Evolutionary conservation across 1,140 invertebrate genomes (phyloP).

Genomic region (Cecropterus lyciades): DNA sequence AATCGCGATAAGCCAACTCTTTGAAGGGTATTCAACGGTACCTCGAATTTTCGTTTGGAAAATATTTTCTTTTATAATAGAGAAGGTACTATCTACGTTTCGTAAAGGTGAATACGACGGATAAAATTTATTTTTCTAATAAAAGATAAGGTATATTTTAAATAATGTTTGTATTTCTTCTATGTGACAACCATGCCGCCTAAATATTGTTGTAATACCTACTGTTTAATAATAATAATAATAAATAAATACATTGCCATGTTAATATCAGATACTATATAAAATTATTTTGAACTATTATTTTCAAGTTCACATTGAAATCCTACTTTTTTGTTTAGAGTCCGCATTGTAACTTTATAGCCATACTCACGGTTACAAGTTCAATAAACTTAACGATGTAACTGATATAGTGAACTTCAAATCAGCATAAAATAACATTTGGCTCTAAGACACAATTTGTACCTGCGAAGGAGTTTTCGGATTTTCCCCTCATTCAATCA

Average conservation of each 20-base stretch:
- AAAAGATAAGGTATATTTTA: not conserved
- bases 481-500: conserved; percentile 26
- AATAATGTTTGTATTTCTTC: no score
- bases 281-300: no score
- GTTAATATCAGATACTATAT: no score
- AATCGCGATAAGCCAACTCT: conserved; percentile 22
- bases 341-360: no score
- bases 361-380: no score
- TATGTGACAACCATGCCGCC: no score
- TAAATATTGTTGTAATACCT: no score
- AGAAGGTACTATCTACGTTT: not conserved
- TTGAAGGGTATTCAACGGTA: conserved; percentile 13
- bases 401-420: not conserved
- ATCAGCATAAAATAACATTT: conserved; percentile 9
- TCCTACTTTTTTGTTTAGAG: no score
- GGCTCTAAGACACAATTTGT: conserved; percentile 15
- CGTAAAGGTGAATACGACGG: not conserved
- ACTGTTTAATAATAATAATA: no score
- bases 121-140: not conserved
- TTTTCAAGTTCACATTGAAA: no score
- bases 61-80: conserved; percentile 10
- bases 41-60: conserved; percentile 4
- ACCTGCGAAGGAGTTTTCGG: not conserved
- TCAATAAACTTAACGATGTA: not conserved
- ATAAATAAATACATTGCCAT: no score